A percentile compares a stretch with the other conserved stretches of the same genome.
Evolutionary conservation across 2,888 invertebrate species (phyloP).

Genomic region (Molanna angustata): DNA sequence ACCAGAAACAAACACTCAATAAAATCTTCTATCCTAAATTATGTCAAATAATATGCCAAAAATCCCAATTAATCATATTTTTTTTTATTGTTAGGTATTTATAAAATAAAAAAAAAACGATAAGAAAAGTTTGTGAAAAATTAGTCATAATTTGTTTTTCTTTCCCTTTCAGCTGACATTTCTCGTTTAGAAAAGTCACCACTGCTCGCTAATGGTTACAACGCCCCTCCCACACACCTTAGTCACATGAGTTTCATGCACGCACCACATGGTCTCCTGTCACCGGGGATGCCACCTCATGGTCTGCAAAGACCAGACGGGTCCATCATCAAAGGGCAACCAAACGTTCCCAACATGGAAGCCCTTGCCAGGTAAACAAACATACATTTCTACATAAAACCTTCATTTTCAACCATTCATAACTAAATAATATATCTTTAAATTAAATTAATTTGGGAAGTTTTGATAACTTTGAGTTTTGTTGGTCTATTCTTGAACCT

Average conservation of each 20-base stretch:
- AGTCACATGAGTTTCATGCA: constrained; percentile 96
- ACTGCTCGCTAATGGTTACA: constrained; percentile 88
- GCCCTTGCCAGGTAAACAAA: constrained; percentile 76
- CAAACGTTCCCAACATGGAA: constrained; percentile 81
- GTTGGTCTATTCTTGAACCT: no score
- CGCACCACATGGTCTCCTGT: constrained; percentile 82
- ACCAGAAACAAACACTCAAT: no score
- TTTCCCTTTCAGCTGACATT: constrained; percentile 62
- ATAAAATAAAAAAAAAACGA: no score
- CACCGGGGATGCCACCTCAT: constrained; percentile 84
- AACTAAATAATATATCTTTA: no score
- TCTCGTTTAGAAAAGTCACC: constrained; percentile 90
- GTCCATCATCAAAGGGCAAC: constrained; percentile 79
- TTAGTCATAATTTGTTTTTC: neutral
- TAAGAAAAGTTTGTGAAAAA: no score
- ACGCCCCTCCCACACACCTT: constrained; percentile 87
- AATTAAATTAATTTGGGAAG: no score
- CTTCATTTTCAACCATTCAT: no score
- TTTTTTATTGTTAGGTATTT: no score
- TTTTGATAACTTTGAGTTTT: no score
- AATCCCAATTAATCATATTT: no score
- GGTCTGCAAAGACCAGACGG: constrained; percentile 80
- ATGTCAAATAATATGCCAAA: no score
- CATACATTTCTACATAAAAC: neutral
- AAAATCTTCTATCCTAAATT: no score